phyloP scores from a whole-genome alignment of 2,113 vertebrate species.

The Tenrec ecaudatus region DNA sequence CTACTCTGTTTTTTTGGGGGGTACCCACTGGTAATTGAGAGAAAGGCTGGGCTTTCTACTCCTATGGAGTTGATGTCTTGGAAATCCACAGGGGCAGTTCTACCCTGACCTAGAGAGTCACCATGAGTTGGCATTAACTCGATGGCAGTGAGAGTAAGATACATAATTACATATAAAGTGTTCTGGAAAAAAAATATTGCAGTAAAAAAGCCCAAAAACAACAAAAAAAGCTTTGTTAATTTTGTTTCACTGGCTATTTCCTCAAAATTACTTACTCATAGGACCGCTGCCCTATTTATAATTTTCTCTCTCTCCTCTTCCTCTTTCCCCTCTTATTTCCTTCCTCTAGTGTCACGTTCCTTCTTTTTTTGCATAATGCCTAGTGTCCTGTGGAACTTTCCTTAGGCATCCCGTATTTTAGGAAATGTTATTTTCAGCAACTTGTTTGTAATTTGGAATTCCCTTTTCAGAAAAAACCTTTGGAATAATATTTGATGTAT shows the following conservation, averaged over 20 bases:
- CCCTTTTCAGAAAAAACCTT: background rate
- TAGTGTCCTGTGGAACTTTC: background rate
- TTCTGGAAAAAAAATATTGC: background rate
- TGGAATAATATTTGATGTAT: background rate
- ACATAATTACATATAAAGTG: background rate
- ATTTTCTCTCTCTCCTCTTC: background rate
- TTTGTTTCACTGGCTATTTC: background rate
- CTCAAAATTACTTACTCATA: background rate
- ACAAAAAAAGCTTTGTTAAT: background rate
- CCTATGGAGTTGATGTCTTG: too few species aligned
- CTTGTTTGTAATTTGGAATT: slow-evolving; percentile 23
- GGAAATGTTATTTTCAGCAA: slow-evolving; percentile 15
- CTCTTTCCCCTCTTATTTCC: background rate
- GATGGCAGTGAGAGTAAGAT: background rate
- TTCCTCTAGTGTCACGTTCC: background rate
- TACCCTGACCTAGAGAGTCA: too few species aligned
- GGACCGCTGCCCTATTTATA: background rate
- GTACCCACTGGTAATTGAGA: too few species aligned
- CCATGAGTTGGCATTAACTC: too few species aligned
- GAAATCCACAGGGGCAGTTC: too few species aligned
- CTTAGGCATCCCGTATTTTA: background rate
- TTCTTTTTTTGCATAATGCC: slow-evolving; percentile 4
- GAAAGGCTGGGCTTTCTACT: too few species aligned
- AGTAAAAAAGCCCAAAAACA: background rate
- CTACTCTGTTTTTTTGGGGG: too few species aligned